phyloP scores from a whole-genome alignment of 2,797 vertebrate genomes.

The Peromyscus aztecus region DNA sequence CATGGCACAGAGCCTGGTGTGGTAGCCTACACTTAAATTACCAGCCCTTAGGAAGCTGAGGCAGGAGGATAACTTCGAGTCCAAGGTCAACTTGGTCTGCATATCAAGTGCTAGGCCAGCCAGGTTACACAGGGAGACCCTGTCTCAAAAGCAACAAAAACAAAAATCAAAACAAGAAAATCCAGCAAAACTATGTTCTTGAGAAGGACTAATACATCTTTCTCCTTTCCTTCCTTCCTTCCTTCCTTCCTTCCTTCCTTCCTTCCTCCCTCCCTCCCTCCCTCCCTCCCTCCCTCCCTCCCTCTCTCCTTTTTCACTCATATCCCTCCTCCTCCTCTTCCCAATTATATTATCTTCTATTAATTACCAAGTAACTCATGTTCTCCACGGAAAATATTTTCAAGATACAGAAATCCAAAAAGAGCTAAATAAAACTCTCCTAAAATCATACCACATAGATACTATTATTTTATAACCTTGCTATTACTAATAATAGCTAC shows the following conservation, averaged over 20 bases:
- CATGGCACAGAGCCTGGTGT: background rate
- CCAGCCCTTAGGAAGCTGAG: background rate
- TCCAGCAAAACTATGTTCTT: background rate
- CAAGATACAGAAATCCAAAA: conserved; percentile 54
- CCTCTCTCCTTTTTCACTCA: background rate
- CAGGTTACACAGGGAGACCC: background rate
- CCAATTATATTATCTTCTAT: background rate
- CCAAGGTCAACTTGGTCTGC: background rate
- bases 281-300: rapidly evolving
- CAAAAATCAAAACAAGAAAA: background rate
- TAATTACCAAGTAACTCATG: conserved; percentile 16
- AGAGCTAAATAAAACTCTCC: background rate
- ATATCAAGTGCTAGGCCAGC: background rate
- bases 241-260: rapidly evolving
- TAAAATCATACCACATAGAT: background rate
- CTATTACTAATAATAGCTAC: background rate
- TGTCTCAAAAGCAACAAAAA: background rate
- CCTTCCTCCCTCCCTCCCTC: rapidly evolving
- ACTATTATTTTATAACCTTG: conserved; percentile 38
- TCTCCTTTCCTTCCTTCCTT: too few species aligned
- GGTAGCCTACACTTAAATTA: background rate
- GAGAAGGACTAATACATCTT: background rate
- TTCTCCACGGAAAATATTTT: conserved; percentile 14
- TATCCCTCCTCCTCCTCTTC: background rate
- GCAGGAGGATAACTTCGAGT: background rate